Evolutionary conservation across 2,113 vertebrate species (phyloP).

Genomic region (Gymnobelideus leadbeateri): DNA sequence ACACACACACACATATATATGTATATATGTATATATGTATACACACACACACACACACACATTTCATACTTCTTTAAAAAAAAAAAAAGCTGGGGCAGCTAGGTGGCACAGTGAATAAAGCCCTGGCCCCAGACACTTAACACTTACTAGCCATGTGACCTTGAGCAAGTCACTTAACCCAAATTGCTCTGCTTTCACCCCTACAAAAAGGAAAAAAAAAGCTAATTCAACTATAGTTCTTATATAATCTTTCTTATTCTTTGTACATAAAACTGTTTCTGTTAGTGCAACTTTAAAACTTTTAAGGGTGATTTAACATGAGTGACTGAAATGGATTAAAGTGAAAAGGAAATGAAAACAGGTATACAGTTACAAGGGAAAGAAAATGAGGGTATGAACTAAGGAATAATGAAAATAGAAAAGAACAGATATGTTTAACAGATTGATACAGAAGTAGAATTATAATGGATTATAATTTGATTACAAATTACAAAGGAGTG

Average conservation of each 20-base stretch:
- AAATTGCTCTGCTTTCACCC: too few relatives aligned
- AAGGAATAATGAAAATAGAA: not conserved
- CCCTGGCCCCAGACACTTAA: too few relatives aligned
- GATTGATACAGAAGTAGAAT: not conserved
- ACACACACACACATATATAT: too few relatives aligned
- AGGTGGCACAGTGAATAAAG: too few relatives aligned
- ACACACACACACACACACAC: too few relatives aligned
- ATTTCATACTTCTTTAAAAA: too few relatives aligned
- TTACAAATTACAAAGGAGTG: not conserved
- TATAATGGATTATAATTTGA: slow-evolving; percentile 40
- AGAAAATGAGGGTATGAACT: slow-evolving; percentile 13
- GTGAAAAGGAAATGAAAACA: not conserved
- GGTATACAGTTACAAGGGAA: not conserved
- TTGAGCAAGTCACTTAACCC: too few relatives aligned
- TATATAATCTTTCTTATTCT: not conserved
- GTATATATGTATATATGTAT: too few relatives aligned
- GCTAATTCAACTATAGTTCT: not conserved
- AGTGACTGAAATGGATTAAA: not conserved
- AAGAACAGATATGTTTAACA: slow-evolving; percentile 10
- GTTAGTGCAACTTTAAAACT: not conserved
- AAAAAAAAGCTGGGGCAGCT: too few relatives aligned
- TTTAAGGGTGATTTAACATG: not conserved
- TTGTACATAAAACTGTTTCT: not conserved
- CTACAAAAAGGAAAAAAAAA: too few relatives aligned
- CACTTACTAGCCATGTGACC: too few relatives aligned